Percentiles rank a stretch among this genome's conserved stretches.
These are phyloP conservation scores for Neelides sp. DNA, from an alignment of 1,140 invertebrate genomes.

Conservation along the genomic window DNA sequence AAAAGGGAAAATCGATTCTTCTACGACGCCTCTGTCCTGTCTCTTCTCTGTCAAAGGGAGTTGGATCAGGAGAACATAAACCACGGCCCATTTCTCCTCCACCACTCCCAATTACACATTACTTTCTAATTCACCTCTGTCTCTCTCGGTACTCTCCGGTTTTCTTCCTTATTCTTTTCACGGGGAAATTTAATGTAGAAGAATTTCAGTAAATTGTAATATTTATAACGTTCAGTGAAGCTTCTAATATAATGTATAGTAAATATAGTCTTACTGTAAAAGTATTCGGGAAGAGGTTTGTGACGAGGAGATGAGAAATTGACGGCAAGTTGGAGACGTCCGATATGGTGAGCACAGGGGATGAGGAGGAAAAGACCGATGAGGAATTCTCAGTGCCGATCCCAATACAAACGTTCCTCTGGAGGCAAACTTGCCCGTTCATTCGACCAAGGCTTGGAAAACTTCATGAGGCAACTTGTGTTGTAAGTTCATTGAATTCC, in stretches of 20 bases:
- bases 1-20: conserved; percentile 9
- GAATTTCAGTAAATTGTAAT: too few species aligned
- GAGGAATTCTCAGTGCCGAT: conserved; percentile 74
- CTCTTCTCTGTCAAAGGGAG: neutral
- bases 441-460: conserved; percentile 85
- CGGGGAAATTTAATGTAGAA: too few species aligned
- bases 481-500: conserved; percentile 54
- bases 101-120: neutral
- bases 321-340: too few species aligned
- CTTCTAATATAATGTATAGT: too few species aligned
- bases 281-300: too few species aligned
- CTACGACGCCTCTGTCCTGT: conserved; percentile 6
- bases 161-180: too few species aligned
- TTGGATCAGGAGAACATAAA: neutral
- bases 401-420: conserved; percentile 92
- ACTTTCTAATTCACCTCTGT: neutral
- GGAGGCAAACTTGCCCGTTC: conserved; percentile 90
- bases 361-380: conserved; percentile 40
- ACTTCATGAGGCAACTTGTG: conserved; percentile 88
- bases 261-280: too few species aligned
- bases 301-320: too few species aligned
- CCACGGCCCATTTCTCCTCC: neutral
- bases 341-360: too few species aligned
- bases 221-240: too few species aligned
- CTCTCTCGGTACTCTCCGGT: neutral